phyloP scores from a whole-genome alignment of 2,888 invertebrate genomes.

The Apomyelois bistriatella region DNA sequence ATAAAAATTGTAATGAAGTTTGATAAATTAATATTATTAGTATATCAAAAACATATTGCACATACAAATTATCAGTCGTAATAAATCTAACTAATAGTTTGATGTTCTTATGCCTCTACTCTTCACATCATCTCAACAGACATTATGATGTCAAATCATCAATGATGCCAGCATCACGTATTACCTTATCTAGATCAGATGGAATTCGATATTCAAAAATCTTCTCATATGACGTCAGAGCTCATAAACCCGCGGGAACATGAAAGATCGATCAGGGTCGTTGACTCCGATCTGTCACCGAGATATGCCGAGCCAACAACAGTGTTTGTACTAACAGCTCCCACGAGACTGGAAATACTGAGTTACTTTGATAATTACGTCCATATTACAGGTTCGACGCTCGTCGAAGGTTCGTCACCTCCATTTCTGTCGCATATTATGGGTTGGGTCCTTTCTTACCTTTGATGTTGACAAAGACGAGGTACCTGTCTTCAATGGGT shows the following conservation, averaged over 20 bases:
- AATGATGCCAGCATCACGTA: constrained; percentile 19
- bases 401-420: no score
- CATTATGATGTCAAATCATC: constrained; percentile 15
- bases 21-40: no score
- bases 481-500: no score
- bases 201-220: constrained; percentile 17
- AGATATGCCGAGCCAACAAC: constrained; percentile 45
- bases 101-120: no score
- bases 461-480: no score
- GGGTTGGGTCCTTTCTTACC: no score
- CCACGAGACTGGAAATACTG: constrained; percentile 33
- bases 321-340: constrained; percentile 43
- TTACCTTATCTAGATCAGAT: constrained; percentile 26
- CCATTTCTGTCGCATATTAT: no score
- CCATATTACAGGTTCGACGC: no score
- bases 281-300: constrained; percentile 45
- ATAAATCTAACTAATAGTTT: no score
- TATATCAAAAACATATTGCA: no score
- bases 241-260: constrained; percentile 9
- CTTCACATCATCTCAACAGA: background rate
- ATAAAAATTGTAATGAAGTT: no score
- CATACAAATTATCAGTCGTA: no score
- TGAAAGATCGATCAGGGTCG: constrained; percentile 25
- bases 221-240: constrained; percentile 7
- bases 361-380: background rate